Base-by-base conservation (phyloP, 2,888 invertebrate genomes). In the Bugulina stolonifera region DNA sequence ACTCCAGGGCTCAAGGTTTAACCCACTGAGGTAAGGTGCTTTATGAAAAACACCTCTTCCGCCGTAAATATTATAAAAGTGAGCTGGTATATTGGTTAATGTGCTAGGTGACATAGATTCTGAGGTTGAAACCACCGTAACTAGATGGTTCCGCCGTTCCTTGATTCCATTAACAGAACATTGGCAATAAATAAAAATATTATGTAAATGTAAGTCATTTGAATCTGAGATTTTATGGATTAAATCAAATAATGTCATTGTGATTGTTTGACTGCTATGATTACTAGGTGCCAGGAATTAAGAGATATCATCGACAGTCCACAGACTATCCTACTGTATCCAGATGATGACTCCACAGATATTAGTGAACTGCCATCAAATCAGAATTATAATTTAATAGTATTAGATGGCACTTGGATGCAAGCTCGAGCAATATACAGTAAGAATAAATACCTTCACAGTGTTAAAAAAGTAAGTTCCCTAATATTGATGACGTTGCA, bases 371-470 rank as follows among this genome's bases (percentile, higher is more conserved):
- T 54, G 22, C 29, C 22, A n/a, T 64, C n/a, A 14, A 18, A 71
- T 23, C n/a, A 35, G n/a, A 22, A 1, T 2, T 92, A 91, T 81
- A 94, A 92, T 82, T 86, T 95, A 72, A 87, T 95, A 64, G 85
- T 95, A 57, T 88, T 96, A 75, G 95, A 96, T 87, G 95, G 96
- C 1, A 96, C 96, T 14, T 96, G 95, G 95, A 91, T 93, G 0
- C 95, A 96, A 85, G 94, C 95, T 1, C 93, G 93, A 84, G 91
- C 93, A 18, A 93, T 95, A 75, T 95, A 91, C 85, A 89, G 91
- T 70, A 90, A 91, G 75, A 94, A 93, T 82, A 88, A 90, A 22
- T 86, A 89, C 74, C 86, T 95, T 71, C 91, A 91, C 78, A 86
- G 87, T 72, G 84, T 94, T 73, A 89, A 87, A 79, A 93, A 94